phyloP scores from a whole-genome alignment of 30 jellyfish, hydroid and myxozoan species.

The Aurelia aurita region DNA sequence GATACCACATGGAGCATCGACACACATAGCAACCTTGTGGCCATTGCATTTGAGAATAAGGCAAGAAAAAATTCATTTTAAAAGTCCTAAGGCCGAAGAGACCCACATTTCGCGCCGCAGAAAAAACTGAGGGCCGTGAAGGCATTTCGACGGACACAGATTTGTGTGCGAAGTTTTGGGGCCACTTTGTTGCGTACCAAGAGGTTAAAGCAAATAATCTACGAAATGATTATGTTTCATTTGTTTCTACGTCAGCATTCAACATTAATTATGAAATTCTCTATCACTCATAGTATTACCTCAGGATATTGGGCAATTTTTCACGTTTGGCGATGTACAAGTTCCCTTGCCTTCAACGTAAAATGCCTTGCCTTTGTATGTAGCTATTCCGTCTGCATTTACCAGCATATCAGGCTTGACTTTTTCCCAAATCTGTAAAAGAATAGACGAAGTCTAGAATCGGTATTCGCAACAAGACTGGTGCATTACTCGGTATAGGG shows the following conservation, averaged over 20 bases:
- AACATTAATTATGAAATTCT: background rate
- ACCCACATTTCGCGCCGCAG: no score
- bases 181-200: no score
- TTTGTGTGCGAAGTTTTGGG: no score
- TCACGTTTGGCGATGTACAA: conserved; percentile 77
- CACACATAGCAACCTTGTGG: no score
- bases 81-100: no score
- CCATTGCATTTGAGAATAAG: no score
- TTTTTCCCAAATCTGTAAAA: conserved; percentile 89
- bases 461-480: background rate
- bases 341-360: conserved; percentile 80
- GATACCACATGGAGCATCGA: no score
- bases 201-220: no score
- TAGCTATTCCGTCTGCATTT: conserved; percentile 79
- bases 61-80: no score
- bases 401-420: conserved; percentile 90
- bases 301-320: conserved; percentile 86
- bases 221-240: no score
- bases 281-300: background rate
- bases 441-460: background rate
- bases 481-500: background rate
- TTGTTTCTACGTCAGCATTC: background rate
- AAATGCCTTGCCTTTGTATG: conserved; percentile 82
- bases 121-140: no score
- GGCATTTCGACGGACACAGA: no score